Base-by-base conservation (phyloP, 2,797 vertebrate genomes). In the Sitta carolinensis region DNA sequence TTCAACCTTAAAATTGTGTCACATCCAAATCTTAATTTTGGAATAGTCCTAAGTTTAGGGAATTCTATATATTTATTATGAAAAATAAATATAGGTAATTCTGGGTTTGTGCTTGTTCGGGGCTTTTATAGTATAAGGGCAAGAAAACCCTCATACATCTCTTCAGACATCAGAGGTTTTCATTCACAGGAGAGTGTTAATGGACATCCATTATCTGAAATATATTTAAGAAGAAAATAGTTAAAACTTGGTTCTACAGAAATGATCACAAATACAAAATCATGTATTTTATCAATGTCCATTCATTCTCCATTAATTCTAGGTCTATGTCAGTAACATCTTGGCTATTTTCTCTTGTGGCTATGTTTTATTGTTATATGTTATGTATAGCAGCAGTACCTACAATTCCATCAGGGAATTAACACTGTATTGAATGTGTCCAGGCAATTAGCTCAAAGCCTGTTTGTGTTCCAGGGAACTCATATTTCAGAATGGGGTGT, bases 401-500 rank as follows among this genome's bases (percentile, higher is more conserved):
- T 81, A 32, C 7, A 48, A n/a, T 78, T 87, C 40, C 48, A 63
- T 21, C 0, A 2, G 22, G 26, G 19, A 80, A 87, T 73, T 93
- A 78, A 63, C 9, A 58, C 21, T 88, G 10, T 83, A 48, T 75
- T 63, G 78, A 91, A 88, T 2, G 2, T 91, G 34, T 86, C 52
- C 40, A 92, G 85, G 74, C 77, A 85, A 81, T 80, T 77, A 84
- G 7, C 54, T 92, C 69, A 89, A 93, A 77, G 10, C 8, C 26
- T 89, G 72, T 84, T 89, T 74, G 38, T 90, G 78, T 91, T 92
- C 47, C 72, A 93, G 47, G 29, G 75, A 85, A 51, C 50, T 93
- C 42, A n/a, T 81, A 92, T 74, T 91, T 94, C 76, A 90, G 43
- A 89, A 64, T 22, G 13, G 84, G 69, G 90, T 86, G 79, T 87